Conservation (phyloP, 2,888 invertebrate species). For the Volucella inflata region DNA sequence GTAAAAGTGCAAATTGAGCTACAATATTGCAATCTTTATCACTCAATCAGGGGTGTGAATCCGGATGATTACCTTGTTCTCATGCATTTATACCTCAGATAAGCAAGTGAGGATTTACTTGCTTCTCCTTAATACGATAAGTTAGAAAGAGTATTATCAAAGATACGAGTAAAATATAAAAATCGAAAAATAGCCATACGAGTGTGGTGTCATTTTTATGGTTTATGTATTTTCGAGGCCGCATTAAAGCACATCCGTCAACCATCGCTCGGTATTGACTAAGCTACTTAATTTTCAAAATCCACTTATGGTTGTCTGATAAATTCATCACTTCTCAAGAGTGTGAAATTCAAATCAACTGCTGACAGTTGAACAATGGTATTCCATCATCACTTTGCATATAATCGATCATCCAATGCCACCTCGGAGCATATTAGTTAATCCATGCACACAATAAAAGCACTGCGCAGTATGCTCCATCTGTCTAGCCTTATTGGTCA, state of each 20-base stretch:
- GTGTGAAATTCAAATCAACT: conserved; percentile 26
- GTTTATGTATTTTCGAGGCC: too few species aligned
- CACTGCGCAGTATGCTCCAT: conserved; percentile 29
- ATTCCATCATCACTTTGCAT: conserved; percentile 48
- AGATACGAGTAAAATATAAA: background rate
- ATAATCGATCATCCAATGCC: conserved; percentile 55
- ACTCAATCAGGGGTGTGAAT: conserved; percentile 62
- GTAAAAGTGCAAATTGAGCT: conserved; percentile 63
- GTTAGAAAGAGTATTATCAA: too few species aligned
- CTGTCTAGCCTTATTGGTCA: conserved; percentile 69
- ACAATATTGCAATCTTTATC: conserved; percentile 62
- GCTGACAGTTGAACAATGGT: conserved; percentile 29
- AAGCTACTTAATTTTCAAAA: conserved; percentile 14
- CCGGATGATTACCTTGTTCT: conserved; percentile 55
- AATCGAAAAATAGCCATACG: too few species aligned
- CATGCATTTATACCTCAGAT: background rate
- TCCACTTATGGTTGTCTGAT: conserved; percentile 54
- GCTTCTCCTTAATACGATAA: background rate
- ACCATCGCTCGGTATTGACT: too few species aligned
- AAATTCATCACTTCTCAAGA: conserved; percentile 37
- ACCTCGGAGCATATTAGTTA: conserved; percentile 42
- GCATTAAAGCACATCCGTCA: too few species aligned
- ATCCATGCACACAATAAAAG: conserved; percentile 42
- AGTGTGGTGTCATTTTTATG: too few species aligned
- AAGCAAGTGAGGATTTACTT: conserved; percentile 11